Evolutionary conservation across 2,113 vertebrate species (phyloP).

Genomic region (Varanus salvator): DNA sequence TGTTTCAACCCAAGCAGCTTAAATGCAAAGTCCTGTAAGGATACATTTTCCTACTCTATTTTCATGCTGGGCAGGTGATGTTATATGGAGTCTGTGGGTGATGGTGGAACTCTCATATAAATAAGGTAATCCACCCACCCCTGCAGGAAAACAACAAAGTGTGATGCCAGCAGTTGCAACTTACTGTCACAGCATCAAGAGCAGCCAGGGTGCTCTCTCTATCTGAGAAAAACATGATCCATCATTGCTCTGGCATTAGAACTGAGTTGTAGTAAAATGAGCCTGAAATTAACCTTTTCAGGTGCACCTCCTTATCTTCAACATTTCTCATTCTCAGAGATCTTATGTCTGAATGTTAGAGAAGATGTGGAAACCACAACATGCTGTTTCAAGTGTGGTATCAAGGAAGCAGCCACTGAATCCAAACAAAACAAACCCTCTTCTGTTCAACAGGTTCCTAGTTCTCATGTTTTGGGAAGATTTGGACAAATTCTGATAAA

Average conservation of each 20-base stretch:
- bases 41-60: constrained; percentile 13
- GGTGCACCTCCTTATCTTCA: neutral
- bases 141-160: neutral
- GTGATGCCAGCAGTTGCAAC: neutral
- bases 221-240: neutral
- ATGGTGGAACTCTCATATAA: neutral
- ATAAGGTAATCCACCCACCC: neutral
- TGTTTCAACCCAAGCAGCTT: neutral
- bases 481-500: neutral
- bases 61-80: constrained; percentile 3
- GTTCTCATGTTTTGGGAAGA: neutral
- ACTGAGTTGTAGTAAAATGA: neutral
- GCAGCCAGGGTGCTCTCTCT: neutral
- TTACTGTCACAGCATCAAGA: neutral
- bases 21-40: constrained; percentile 15
- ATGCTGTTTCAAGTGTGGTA: no score
- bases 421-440: neutral
- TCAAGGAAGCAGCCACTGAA: neutral
- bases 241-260: neutral
- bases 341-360: neutral
- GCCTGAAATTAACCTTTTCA: neutral
- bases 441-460: neutral
- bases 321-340: neutral
- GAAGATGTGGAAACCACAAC: neutral
- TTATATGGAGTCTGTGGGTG: constrained; percentile 21